A percentile compares a stretch with the other conserved stretches of the same genome.
Conservation (phyloP, 2,888 invertebrate species). For the Tenthredo notha region DNA sequence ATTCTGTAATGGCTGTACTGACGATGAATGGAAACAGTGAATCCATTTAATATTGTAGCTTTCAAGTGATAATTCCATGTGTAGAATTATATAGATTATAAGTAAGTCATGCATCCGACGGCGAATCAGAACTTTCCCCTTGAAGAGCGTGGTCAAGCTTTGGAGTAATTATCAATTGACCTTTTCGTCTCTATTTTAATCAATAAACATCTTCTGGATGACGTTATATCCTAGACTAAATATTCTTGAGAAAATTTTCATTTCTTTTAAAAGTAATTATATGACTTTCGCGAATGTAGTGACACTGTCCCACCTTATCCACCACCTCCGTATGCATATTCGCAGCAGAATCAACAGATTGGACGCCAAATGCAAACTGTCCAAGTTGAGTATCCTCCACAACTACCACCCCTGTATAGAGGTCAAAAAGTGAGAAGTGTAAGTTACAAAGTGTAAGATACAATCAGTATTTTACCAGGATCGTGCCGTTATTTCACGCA, state of each 20-base stretch:
- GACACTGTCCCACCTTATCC: conserved; percentile 53
- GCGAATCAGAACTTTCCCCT: conserved; percentile 8
- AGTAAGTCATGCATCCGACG: not conserved
- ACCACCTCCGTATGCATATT: conserved; percentile 53
- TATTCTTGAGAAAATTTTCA: not conserved
- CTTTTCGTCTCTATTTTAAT: not conserved
- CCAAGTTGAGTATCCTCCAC: conserved; percentile 62
- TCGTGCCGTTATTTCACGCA: not conserved
- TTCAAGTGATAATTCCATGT: not conserved
- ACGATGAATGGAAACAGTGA: not conserved
- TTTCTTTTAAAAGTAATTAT: not conserved
- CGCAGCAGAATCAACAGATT: conserved; percentile 24
- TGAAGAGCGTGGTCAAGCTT: conserved; percentile 5
- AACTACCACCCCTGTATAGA: conserved; percentile 66
- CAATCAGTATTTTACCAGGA: not conserved
- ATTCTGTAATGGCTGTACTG: not conserved
- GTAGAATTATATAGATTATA: not conserved
- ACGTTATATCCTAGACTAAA: not conserved
- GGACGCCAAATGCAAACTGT: conserved; percentile 25
- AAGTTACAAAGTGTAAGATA: conserved; percentile 52
- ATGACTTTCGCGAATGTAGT: not conserved
- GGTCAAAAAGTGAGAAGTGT: conserved; percentile 69
- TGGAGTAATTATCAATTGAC: conserved; percentile 23
- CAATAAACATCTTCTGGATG: not conserved
- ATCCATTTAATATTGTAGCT: not conserved